Conservation (phyloP, 1,140 invertebrate genomes). For the Wasmannia auropunctata region DNA sequence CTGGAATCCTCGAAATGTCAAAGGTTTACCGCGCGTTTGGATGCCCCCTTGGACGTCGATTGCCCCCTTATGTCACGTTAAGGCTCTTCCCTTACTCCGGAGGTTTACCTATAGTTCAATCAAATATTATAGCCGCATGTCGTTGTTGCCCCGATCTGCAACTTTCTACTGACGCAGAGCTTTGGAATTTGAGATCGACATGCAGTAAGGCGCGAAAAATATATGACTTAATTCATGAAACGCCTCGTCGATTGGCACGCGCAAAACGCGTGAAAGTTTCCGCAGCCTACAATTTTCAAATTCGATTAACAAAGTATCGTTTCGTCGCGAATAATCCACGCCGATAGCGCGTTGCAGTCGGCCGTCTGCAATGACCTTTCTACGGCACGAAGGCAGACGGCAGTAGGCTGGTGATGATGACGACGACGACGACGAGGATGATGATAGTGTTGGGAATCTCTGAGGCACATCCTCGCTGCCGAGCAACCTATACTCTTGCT, state of each 20-base stretch:
- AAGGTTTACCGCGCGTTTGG: slow-evolving; percentile 37
- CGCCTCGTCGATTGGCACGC: neutral
- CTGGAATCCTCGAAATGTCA: slow-evolving; percentile 67
- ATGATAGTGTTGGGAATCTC: slow-evolving; percentile 65
- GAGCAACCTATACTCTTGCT: slow-evolving; percentile 77
- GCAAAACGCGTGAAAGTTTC: neutral
- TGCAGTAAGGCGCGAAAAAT: neutral
- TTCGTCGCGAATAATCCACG: neutral
- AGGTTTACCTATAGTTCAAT: neutral
- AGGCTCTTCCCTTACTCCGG: neutral
- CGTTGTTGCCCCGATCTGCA: neutral
- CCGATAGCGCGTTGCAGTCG: slow-evolving; percentile 5
- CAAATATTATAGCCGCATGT: neutral
- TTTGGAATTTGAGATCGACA: neutral
- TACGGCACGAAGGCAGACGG: slow-evolving; percentile 38
- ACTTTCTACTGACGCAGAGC: neutral
- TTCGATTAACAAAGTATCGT: slow-evolving; percentile 31
- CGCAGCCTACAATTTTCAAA: neutral
- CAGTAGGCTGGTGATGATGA: slow-evolving; percentile 50
- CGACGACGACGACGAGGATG: slow-evolving; percentile 59
- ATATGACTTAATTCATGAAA: neutral
- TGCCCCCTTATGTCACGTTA: slow-evolving; percentile 15
- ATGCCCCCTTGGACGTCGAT: slow-evolving; percentile 7
- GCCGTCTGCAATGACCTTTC: slow-evolving; percentile 66
- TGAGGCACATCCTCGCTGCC: slow-evolving; percentile 72